Base-by-base conservation (phyloP, 2,888 invertebrate species). In the Tipula confusa region DNA sequence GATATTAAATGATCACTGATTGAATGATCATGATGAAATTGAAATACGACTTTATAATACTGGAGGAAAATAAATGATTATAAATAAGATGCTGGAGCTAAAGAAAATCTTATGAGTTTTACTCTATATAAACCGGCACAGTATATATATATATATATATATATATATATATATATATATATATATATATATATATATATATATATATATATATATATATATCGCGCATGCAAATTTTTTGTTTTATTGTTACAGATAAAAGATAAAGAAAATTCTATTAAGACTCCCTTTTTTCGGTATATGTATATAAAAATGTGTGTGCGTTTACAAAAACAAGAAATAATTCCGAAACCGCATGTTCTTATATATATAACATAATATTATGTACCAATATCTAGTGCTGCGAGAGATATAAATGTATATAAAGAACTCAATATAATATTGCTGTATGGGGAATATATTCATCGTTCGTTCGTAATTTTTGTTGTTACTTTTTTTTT, bases 1-100 rank as follows among this genome's bases (percentile, higher is more conserved):
- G 64, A 64, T 64, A 64, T 64, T 64, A 64, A 64, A 64, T 64
- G 64, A 64, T 64, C 64, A 64, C 64, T 64, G 64, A 64, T 64
- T 64, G 64, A 64, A 64, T 64, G 64, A 64, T 64, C 64, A 64
- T 64, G 24, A 64, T 64, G 24, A 64, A 64, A 64, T 64, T 64
- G 64, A 64, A 64, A 64, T 64, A 64, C n/a, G n/a, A n/a, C n/a
- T 64, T 64, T 64, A 24, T 64, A 15, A 15, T 43, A 64, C 64
- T 24, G 64, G 64, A 64, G 64, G 24, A 64, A 64, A 64, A 64
- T 64, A 64, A 64, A 64, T 64, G 18, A 64, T 24, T 64, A 64
- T 64, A 64, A 64, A 64, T 24, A 18, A 64, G 64, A 64, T 64
- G 24, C 64, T 64, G 24, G 64, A 64, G 64, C 64, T 24, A 9